Conservation (phyloP, 64 coral and sea anemone genomes). For the Anthopleura sola region DNA sequence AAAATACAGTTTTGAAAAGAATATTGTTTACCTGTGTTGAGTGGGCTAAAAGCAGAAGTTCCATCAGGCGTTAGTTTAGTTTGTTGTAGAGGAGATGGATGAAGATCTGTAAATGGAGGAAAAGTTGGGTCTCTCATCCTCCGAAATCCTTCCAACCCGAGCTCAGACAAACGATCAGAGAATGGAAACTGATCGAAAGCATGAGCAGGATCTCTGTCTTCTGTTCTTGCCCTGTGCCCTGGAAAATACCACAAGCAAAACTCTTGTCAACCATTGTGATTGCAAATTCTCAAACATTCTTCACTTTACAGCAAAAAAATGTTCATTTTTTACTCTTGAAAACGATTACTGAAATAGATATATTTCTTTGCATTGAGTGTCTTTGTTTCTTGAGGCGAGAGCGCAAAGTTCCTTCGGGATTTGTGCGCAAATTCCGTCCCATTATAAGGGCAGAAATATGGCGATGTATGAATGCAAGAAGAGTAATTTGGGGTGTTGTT, state of each 20-base stretch:
- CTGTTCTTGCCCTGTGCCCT: constrained; percentile 92
- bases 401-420: not conserved
- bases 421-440: not conserved
- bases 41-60: constrained; percentile 75
- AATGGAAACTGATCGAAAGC: constrained; percentile 91
- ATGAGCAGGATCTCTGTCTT: constrained; percentile 88
- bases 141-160: constrained; percentile 73
- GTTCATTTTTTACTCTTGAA: not conserved
- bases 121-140: constrained; percentile 67
- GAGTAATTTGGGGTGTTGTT: not conserved
- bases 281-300: not conserved
- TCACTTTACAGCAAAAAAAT: not conserved
- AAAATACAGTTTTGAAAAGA: not conserved
- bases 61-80: constrained; percentile 65
- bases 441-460: not conserved
- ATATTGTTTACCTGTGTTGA: constrained; percentile 14
- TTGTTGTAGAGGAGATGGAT: constrained; percentile 70
- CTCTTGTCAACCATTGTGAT: not conserved
- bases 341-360: not conserved
- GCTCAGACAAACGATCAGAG: constrained; percentile 84
- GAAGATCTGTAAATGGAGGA: constrained; percentile 78
- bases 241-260: constrained; percentile 31
- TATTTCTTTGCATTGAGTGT: not conserved
- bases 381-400: no score
- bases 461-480: not conserved